Percentiles rank a stretch among this genome's conserved stretches.
phyloP scores from a whole-genome alignment of 2,113 vertebrate species.

The Periophthalmus modestus region DNA sequence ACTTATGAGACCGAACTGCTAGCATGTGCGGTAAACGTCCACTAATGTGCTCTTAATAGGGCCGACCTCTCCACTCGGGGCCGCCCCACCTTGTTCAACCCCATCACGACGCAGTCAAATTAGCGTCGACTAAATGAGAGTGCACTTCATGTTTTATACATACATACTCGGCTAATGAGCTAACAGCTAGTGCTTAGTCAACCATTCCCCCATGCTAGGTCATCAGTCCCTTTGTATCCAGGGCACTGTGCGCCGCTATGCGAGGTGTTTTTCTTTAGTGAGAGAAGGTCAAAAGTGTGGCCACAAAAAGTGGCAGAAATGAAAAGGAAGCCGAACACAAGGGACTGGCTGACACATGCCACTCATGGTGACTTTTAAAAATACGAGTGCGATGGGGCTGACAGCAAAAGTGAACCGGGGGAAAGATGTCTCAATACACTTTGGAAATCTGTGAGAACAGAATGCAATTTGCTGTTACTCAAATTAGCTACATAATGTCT shows the following conservation, averaged over 20 bases:
- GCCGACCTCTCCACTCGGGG: slow-evolving; percentile 45
- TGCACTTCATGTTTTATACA: slow-evolving; percentile 80
- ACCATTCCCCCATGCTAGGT: slow-evolving; percentile 44
- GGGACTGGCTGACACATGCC: not conserved
- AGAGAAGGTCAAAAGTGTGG: slow-evolving; percentile 60
- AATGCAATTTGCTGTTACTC: not conserved
- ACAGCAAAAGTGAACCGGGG: not conserved
- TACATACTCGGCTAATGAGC: slow-evolving; percentile 76
- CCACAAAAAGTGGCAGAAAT: slow-evolving; percentile 23
- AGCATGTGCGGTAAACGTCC: slow-evolving; percentile 39
- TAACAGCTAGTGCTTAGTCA: slow-evolving; percentile 71
- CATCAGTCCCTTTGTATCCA: slow-evolving; percentile 27
- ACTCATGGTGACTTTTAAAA: slow-evolving; percentile 1
- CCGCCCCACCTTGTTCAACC: slow-evolving; percentile 49
- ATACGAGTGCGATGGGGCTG: not conserved
- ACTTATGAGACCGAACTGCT: slow-evolving; percentile 7
- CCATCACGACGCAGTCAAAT: slow-evolving; percentile 59
- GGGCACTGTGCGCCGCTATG: slow-evolving; percentile 36
- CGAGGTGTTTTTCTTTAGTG: slow-evolving; percentile 36
- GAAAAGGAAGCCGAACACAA: not conserved
- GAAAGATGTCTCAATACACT: not conserved
- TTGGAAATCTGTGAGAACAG: not conserved
- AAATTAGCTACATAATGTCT: not conserved
- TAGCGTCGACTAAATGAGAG: slow-evolving; percentile 57
- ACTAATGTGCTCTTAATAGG: slow-evolving; percentile 55